Evolutionary conservation across 2,888 invertebrate genomes (phyloP).

Genomic region (Eilema griseolum): DNA sequence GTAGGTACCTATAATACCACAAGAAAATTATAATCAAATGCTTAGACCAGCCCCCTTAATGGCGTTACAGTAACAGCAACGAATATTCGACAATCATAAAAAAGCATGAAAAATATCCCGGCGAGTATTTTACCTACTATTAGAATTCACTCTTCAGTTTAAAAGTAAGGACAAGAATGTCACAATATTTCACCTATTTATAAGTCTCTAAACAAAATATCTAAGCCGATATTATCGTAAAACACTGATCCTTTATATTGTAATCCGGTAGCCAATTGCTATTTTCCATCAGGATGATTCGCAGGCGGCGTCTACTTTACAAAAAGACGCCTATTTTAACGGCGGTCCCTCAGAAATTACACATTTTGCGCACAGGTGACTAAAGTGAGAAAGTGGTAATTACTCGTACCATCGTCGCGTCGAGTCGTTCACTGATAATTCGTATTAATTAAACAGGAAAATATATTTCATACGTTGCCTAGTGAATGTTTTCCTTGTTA

Average conservation of each 20-base stretch:
- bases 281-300: constrained; percentile 34
- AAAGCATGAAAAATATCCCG: too few species aligned
- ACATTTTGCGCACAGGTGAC: constrained; percentile 20
- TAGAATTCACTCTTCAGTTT: not conserved
- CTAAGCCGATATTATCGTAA: too few species aligned
- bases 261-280: constrained; percentile 28
- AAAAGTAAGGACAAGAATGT: not conserved
- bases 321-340: constrained; percentile 29
- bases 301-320: constrained; percentile 13
- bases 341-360: constrained; percentile 26
- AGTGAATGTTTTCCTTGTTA: not conserved
- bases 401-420: not conserved
- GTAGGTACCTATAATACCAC: too few species aligned
- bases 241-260: not conserved
- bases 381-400: constrained; percentile 23
- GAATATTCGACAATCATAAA: too few species aligned
- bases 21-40: too few species aligned
- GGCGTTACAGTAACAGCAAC: too few species aligned
- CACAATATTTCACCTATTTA: not conserved
- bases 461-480: not conserved
- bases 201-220: not conserved
- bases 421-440: not conserved
- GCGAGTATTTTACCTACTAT: too few species aligned
- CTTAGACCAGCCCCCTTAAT: too few species aligned
- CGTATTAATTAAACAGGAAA: constrained; percentile 1